Conservation (phyloP, 2,113 vertebrate genomes). For the Anoura caudifer region DNA sequence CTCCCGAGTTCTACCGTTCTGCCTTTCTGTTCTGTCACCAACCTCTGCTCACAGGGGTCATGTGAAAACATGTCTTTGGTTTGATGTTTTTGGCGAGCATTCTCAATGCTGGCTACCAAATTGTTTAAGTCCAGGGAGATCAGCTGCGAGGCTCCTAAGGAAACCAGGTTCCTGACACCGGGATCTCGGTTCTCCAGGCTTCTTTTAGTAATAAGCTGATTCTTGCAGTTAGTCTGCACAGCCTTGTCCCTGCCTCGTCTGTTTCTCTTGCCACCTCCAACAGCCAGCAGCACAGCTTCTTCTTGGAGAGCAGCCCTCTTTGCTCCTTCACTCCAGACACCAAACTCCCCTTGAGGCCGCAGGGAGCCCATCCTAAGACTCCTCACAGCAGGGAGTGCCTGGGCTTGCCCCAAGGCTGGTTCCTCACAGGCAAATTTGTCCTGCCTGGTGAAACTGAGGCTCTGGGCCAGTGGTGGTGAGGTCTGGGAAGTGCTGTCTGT, state of each 20-base stretch:
- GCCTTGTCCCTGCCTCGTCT: background rate
- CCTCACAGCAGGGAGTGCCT: background rate
- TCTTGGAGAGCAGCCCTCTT: background rate
- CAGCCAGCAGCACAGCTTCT: background rate
- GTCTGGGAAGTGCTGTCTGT: conserved; percentile 80
- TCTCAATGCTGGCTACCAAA: background rate
- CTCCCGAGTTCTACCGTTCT: background rate
- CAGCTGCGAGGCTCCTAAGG: background rate
- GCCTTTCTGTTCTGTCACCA: background rate
- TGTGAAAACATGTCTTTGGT: background rate
- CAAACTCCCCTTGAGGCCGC: accelerated
- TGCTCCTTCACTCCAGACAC: background rate
- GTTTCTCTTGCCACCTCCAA: background rate
- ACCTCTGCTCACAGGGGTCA: background rate
- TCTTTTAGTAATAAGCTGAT: background rate
- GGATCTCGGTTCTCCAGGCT: background rate
- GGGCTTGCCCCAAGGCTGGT: background rate
- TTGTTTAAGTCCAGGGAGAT: background rate
- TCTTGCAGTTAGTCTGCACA: background rate
- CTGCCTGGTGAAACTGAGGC: background rate
- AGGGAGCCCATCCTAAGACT: background rate
- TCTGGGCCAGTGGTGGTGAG: conserved; percentile 65
- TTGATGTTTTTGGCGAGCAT: background rate
- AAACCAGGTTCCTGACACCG: background rate
- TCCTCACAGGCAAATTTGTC: accelerated